phyloP scores from a whole-genome alignment of 2,113 vertebrate genomes.

The Muntiacus muntjak region DNA sequence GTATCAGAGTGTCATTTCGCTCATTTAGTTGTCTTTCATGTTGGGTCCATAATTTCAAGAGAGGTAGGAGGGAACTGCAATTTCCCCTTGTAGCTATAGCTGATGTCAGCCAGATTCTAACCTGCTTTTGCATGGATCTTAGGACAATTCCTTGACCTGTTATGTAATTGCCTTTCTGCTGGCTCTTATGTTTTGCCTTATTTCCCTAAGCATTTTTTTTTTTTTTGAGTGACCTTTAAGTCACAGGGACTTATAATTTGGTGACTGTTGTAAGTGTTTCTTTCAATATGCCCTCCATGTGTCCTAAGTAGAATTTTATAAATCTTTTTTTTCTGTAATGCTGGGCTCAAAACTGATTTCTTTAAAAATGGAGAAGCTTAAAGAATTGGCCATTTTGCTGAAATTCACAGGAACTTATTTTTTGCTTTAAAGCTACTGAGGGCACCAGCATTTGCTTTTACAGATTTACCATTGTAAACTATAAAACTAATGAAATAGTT shows the following conservation, averaged over 20 bases:
- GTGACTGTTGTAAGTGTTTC: conserved; percentile 20
- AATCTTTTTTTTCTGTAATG: conserved; percentile 14
- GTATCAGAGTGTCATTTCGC: background rate
- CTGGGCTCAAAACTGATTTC: conserved; percentile 35
- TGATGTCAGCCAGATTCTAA: background rate
- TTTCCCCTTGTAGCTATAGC: background rate
- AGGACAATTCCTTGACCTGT: background rate
- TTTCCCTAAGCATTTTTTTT: conserved; percentile 18
- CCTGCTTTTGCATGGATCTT: background rate
- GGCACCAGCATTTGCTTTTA: conserved; percentile 19
- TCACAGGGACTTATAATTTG: conserved; percentile 48
- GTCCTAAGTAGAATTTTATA: conserved; percentile 48
- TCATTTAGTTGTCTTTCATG: background rate
- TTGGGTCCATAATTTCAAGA: background rate
- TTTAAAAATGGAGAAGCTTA: conserved; percentile 16
- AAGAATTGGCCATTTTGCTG: background rate
- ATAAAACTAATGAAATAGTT: conserved; percentile 21
- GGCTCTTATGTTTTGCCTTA: conserved; percentile 40
- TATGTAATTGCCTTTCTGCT: conserved; percentile 50
- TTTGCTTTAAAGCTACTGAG: background rate
- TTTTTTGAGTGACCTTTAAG: conserved; percentile 69
- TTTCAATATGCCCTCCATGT: conserved; percentile 40
- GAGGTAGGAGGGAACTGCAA: background rate
- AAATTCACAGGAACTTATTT: background rate
- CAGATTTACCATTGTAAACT: conserved; percentile 26